Evolutionary conservation across 2,888 invertebrate genomes (phyloP).

Genomic region (Limnephilus marmoratus): DNA sequence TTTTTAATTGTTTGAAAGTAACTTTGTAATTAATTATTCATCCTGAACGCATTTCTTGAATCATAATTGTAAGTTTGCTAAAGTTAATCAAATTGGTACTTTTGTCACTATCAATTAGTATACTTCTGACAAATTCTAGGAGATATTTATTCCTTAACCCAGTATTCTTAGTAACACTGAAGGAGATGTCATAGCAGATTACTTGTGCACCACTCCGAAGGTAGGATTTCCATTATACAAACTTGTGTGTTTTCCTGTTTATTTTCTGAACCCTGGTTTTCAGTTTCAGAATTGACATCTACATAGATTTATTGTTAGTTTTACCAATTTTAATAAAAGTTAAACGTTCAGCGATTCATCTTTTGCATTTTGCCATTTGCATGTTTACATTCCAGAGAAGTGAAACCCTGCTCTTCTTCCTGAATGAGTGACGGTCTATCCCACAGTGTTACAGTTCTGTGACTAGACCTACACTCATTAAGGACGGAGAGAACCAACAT

Average conservation of each 20-base stretch:
- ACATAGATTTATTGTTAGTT: not conserved
- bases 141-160: conserved; percentile 38
- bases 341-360: not conserved
- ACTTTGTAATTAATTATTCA: not conserved
- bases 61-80: not conserved
- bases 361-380: not conserved
- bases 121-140: not conserved
- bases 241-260: not conserved
- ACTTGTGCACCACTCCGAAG: conserved; percentile 61
- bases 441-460: conserved; percentile 80
- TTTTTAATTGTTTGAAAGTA: not conserved
- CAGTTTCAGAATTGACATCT: not conserved
- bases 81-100: not conserved
- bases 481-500: conserved; percentile 68
- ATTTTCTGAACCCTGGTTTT: not conserved
- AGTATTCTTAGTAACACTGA: not conserved
- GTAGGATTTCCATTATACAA: conserved; percentile 35
- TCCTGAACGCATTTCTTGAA: not conserved
- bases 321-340: not conserved
- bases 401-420: conserved; percentile 67
- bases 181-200: conserved; percentile 59
- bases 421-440: conserved; percentile 87
- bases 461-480: conserved; percentile 96
- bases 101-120: not conserved
- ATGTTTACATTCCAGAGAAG: not conserved